Base-by-base conservation (phyloP, 2,113 vertebrate genomes). In the Phalacrocorax carbo region DNA sequence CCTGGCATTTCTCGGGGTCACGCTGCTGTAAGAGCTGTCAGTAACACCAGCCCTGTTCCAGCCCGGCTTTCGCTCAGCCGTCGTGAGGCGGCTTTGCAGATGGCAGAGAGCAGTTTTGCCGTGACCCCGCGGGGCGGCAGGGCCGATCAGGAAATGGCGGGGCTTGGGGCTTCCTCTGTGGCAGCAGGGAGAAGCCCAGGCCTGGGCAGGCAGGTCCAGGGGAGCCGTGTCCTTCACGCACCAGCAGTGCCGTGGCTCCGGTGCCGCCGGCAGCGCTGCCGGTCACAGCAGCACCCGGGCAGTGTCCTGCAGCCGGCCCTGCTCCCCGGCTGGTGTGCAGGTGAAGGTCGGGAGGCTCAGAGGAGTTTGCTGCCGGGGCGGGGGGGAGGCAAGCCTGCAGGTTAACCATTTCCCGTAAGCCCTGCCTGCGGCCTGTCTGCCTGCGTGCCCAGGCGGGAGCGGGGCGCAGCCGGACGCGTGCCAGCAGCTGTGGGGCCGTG, bases 51-150 rank as follows among this genome's bases (percentile, higher is more conserved):
- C 10, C 34, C n/a, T 5, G 2, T 42, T 60, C 16, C 55, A 44
- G 23, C 51, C 40, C 3, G 0, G 0, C 25, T 49, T 58, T 42
- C 0, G 0, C 49, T 81, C 3, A 0, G 9, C 16, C 25, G 2
- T 16, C 2, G 0, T 9, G 16, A 46, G 10, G 2, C 3, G 15
- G 29, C 58, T 48, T 61, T 26, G 20, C 2, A 8, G 44, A 4
- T 21, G 40, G 40, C 7, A 4, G n/a, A 40, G 9, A 36, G 3
- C 1, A 2, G 25, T 40, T 66, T 26, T 9, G 1, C 48, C 13
- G 22, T 52, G 42, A n/a, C 18, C 25, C 13, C 0, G 1, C 15
- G 49, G 60, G 34, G 26, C 26, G 70, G 55, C 52, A 22, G 13
- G 55, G 46, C 44, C 61, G 13, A 7, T 19, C 18, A 38, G 76